Percentiles rank a stretch among this genome's conserved stretches.
Evolutionary conservation across 2,113 vertebrate species (phyloP).

Genomic region (Lamprotornis superbus): DNA sequence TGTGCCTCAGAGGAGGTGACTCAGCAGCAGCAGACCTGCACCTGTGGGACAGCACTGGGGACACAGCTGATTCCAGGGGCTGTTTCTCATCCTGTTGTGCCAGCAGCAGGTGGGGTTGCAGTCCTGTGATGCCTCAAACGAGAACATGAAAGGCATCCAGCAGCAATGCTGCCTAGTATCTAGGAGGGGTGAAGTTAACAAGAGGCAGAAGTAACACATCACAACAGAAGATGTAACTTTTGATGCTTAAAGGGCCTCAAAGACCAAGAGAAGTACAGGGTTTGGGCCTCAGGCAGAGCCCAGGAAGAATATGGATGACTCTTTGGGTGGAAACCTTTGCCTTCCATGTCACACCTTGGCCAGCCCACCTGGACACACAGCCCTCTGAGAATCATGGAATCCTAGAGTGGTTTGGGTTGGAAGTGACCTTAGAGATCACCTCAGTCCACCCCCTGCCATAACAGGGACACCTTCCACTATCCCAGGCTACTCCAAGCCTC

Average conservation of each 20-base stretch:
- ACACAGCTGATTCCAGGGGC: not conserved
- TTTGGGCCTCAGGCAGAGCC: not conserved
- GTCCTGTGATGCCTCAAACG: not conserved
- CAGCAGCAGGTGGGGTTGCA: not conserved
- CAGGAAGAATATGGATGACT: not conserved
- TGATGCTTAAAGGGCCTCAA: not conserved
- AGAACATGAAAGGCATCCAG: not conserved
- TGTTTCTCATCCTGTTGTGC: not conserved
- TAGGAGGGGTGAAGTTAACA: not conserved
- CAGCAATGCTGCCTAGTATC: not conserved
- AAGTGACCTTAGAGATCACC: not conserved
- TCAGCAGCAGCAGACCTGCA: not conserved
- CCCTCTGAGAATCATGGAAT: not conserved
- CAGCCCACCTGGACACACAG: not conserved
- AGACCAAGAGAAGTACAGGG: not conserved
- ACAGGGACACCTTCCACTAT: accelerated
- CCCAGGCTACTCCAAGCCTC: not conserved
- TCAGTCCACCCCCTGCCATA: not conserved
- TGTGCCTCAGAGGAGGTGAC: not conserved
- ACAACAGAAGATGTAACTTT: not conserved
- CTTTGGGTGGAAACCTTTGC: not conserved
- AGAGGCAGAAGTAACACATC: not conserved
- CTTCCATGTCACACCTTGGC: not conserved
- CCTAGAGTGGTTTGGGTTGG: not conserved
- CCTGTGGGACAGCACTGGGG: not conserved